A percentile compares a stretch with the other conserved stretches of the same genome.
These are phyloP conservation scores for Pteropus alecto DNA, from an alignment of 2,113 vertebrate species.

Conservation along the genomic window DNA sequence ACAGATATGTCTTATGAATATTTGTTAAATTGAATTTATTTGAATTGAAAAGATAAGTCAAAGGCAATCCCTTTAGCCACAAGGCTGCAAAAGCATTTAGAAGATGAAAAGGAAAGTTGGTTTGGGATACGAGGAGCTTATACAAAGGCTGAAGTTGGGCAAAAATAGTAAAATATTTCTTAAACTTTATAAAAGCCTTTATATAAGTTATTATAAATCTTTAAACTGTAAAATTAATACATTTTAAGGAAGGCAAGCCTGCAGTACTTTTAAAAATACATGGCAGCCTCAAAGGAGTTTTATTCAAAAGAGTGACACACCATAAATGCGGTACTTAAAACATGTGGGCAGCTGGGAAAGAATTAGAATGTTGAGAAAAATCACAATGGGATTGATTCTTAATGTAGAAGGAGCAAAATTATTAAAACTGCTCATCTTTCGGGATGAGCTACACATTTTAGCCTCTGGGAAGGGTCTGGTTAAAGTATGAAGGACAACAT, in stretches of 20 bases:
- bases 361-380: conserved; percentile 64
- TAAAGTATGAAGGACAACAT: not conserved
- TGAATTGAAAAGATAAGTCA: not conserved
- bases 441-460: not conserved
- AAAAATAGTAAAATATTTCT: conserved; percentile 21
- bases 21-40: not conserved
- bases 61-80: not conserved
- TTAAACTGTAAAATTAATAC: conserved; percentile 60
- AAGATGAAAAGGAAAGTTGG: not conserved
- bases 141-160: not conserved
- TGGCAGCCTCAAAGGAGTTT: conserved; percentile 59
- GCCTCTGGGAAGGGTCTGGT: not conserved
- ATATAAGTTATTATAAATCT: conserved; percentile 56
- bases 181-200: conserved; percentile 51
- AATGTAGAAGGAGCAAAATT: conserved; percentile 16
- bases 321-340: conserved; percentile 65
- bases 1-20: not conserved
- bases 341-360: conserved; percentile 71
- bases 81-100: not conserved
- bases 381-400: conserved; percentile 62
- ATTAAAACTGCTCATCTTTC: conserved; percentile 4
- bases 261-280: conserved; percentile 56
- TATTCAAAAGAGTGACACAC: conserved; percentile 71
- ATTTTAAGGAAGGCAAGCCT: conserved; percentile 52
- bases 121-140: not conserved